phyloP scores from a whole-genome alignment of 2,797 vertebrate species.

The Notolabrus celidotus region DNA sequence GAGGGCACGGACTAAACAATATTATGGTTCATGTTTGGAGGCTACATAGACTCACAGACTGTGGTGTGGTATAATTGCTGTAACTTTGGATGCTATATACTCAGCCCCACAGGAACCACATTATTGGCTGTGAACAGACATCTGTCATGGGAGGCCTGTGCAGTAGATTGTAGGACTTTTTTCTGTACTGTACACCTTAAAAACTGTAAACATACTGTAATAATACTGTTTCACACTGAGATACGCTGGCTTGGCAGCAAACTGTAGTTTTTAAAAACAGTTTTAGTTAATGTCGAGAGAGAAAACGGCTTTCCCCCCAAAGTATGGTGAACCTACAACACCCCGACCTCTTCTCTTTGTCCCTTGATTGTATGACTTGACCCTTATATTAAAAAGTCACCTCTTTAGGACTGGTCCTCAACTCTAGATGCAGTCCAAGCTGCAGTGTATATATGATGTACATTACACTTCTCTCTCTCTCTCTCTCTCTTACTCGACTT shows the following conservation, averaged over 20 bases:
- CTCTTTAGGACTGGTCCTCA: constrained; percentile 99
- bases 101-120: constrained; percentile 93
- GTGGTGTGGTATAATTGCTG: constrained; percentile 93
- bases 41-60: constrained; percentile 91
- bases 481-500: constrained; percentile 85
- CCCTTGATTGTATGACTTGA: constrained; percentile 99
- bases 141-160: constrained; percentile 94
- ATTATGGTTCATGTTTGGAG: constrained; percentile 87
- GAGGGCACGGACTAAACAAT: constrained; percentile 79
- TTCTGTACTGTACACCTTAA: constrained; percentile 99
- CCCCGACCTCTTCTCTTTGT: constrained; percentile 99
- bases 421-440: constrained; percentile 95
- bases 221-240: constrained; percentile 97
- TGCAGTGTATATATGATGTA: constrained; percentile 99
- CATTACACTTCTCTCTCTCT: constrained; percentile 91
- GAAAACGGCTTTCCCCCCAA: constrained; percentile 98
- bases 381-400: constrained; percentile 95
- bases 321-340: constrained; percentile 99
- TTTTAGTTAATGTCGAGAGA: constrained; percentile 96
- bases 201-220: constrained; percentile 99
- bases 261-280: constrained; percentile 99
- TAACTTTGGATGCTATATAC: constrained; percentile 89
- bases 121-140: constrained; percentile 92
- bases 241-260: constrained; percentile 97
- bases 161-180: constrained; percentile 98